A percentile compares a stretch with the other conserved stretches of the same genome.
Conservation (phyloP, 2,888 invertebrate genomes). For the Pyrocoelia pectoralis region DNA sequence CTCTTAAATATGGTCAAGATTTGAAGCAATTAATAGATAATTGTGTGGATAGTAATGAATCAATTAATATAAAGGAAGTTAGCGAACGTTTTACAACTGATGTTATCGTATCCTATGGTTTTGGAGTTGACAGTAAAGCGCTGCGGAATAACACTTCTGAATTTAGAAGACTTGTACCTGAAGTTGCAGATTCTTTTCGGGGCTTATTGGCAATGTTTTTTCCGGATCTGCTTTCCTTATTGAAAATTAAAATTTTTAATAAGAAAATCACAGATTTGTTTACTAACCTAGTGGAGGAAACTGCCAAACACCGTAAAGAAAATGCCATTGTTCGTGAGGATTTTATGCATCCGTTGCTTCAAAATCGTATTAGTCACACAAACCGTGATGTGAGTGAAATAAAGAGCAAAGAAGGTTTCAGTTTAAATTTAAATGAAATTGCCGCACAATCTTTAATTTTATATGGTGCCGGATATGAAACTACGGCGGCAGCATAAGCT, state of each 20-base stretch:
- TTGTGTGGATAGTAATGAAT: slow-evolving; percentile 4
- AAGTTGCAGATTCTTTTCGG: slow-evolving; percentile 52
- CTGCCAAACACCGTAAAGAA: slow-evolving; percentile 42
- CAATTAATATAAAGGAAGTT: slow-evolving; percentile 54
- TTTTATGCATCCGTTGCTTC: slow-evolving; percentile 44
- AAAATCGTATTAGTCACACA: no score
- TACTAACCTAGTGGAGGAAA: slow-evolving; percentile 40
- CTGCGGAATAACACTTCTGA: no score
- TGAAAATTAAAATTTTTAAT: slow-evolving; percentile 34
- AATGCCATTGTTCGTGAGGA: slow-evolving; percentile 47
- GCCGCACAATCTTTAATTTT: no score
- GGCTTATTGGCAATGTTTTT: slow-evolving; percentile 38
- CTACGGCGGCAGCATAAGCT: no score
- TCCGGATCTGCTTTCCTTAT: slow-evolving; percentile 19
- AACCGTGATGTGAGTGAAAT: no score
- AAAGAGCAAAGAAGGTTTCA: no score
- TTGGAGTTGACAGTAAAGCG: no score
- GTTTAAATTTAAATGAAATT: no score
- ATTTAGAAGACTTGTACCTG: slow-evolving; percentile 66
- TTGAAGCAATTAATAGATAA: slow-evolving; percentile 14
- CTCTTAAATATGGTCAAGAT: slow-evolving; percentile 56
- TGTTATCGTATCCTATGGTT: no score
- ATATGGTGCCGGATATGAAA: no score
- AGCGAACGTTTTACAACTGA: no score
- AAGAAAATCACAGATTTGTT: slow-evolving; percentile 44